These are phyloP conservation scores for Oncorhynchus masou DNA, from an alignment of 2,113 vertebrate species.

Conservation along the genomic window DNA sequence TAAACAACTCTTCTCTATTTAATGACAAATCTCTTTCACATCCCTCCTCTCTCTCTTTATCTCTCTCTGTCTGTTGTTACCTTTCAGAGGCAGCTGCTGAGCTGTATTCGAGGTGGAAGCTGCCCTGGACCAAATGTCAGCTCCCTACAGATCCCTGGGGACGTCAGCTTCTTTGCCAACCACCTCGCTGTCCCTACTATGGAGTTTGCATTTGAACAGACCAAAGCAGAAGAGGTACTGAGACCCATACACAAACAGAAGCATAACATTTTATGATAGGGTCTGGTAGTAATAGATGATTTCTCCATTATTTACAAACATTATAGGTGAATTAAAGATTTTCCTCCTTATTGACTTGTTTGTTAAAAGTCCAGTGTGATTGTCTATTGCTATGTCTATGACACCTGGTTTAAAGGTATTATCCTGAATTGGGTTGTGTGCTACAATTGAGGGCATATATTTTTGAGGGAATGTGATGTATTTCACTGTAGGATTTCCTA, in stretches of 20 bases:
- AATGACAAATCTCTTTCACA: no score
- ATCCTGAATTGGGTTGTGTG: no score
- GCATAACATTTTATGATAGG: neutral
- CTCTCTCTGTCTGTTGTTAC: conserved; percentile 23
- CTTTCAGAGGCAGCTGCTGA: conserved; percentile 82
- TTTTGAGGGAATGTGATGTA: no score
- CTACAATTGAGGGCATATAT: no score
- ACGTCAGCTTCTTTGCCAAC: conserved; percentile 88
- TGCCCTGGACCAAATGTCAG: conserved; percentile 80
- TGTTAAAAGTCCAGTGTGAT: no score
- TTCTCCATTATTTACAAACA: no score
- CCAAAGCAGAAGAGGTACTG: conserved; percentile 76
- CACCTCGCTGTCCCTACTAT: conserved; percentile 83
- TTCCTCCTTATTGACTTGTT: no score
- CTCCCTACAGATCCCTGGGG: conserved; percentile 85
- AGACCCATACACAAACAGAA: neutral
- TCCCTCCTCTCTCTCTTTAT: neutral
- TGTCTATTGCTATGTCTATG: no score
- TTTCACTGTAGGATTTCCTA: no score
- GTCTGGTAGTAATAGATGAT: neutral
- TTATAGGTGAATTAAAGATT: no score
- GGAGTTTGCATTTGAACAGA: conserved; percentile 84
- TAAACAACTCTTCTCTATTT: neutral
- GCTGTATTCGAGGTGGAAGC: conserved; percentile 72
- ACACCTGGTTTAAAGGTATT: no score